Conservation (phyloP, 2,888 invertebrate genomes). For the Eledone cirrhosa region DNA sequence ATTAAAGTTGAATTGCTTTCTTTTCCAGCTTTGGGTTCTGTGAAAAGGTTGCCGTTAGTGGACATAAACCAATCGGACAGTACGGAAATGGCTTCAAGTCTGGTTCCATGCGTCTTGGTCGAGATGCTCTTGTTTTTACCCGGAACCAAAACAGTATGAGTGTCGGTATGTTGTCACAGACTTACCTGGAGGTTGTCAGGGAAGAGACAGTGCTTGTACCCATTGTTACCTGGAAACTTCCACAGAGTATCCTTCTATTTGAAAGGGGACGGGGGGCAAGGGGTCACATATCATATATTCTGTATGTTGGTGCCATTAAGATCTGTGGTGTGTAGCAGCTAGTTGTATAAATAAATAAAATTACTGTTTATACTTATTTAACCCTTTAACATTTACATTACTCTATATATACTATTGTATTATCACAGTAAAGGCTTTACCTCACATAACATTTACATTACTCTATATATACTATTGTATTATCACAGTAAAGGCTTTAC, state of each 20-base stretch:
- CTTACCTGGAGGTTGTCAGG: conserved; percentile 52
- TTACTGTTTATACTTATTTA: too few species aligned
- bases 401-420: too few species aligned
- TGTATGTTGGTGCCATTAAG: too few species aligned
- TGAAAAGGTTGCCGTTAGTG: conserved; percentile 49
- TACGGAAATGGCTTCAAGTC: conserved; percentile 66
- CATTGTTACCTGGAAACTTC: conserved; percentile 57
- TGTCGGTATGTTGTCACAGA: conserved; percentile 62
- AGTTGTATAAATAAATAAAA: too few species aligned
- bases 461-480: too few species aligned
- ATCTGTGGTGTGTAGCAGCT: too few species aligned
- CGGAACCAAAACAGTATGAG: conserved; percentile 47
- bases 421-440: too few species aligned
- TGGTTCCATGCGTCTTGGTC: conserved; percentile 64
- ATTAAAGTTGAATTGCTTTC: neutral
- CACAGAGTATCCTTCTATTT: conserved; percentile 61
- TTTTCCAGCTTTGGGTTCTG: conserved; percentile 63
- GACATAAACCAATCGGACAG: conserved; percentile 61
- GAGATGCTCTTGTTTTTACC: conserved; percentile 64
- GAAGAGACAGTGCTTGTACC: conserved; percentile 63
- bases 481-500: too few species aligned
- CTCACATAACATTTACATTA: too few species aligned
- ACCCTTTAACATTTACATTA: too few species aligned
- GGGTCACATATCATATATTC: too few species aligned
- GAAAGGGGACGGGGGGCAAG: too few species aligned